Conservation (phyloP, 2,113 vertebrate genomes). For the Peromyscus maniculatus region DNA sequence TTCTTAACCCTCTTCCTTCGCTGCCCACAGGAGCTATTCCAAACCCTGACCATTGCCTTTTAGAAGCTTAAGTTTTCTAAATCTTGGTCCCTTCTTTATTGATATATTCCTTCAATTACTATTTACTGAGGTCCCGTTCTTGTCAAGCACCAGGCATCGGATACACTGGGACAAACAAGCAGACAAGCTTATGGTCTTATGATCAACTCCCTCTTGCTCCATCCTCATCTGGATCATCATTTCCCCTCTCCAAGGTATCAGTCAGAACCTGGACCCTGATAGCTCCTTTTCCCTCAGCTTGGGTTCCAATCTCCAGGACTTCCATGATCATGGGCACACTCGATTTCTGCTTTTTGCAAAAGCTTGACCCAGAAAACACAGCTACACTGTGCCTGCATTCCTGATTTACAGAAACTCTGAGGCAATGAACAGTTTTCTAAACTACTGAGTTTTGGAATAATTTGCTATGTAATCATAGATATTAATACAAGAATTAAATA, state of each 20-base stretch:
- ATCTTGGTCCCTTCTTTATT: not conserved
- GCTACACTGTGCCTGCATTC: not conserved
- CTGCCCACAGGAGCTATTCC: not conserved
- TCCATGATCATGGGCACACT: not conserved
- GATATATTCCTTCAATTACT: not conserved
- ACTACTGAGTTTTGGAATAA: not conserved
- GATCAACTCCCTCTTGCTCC: not conserved
- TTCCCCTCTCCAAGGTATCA: not conserved
- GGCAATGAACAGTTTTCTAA: not conserved
- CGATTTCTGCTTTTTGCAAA: not conserved
- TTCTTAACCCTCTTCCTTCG: not conserved
- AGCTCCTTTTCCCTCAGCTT: not conserved
- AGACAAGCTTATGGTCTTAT: not conserved
- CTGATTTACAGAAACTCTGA: not conserved
- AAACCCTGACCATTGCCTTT: not conserved
- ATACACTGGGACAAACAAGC: not conserved
- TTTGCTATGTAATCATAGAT: not conserved
- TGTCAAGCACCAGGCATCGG: not conserved
- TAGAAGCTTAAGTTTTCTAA: not conserved
- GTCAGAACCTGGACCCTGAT: not conserved
- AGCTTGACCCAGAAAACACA: not conserved
- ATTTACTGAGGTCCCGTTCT: not conserved
- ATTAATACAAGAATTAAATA: slow-evolving; percentile 5
- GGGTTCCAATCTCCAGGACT: not conserved
- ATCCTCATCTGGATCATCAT: not conserved